These are phyloP conservation scores for Tauraco erythrolophus DNA, from an alignment of 2,113 vertebrate genomes.

Conservation along the genomic window DNA sequence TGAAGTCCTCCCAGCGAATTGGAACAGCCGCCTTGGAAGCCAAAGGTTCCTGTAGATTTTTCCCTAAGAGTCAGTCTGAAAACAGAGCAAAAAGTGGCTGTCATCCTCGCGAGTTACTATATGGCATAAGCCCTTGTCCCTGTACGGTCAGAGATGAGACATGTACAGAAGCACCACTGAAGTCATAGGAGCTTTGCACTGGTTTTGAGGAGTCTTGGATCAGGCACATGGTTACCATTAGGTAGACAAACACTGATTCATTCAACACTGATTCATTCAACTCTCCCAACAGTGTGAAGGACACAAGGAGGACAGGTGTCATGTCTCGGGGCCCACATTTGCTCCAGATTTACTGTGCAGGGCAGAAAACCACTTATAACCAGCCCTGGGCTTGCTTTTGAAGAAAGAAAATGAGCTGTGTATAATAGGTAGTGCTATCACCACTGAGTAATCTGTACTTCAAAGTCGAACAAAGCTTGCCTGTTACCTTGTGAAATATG, in stretches of 20 bases:
- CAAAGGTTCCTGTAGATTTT: background rate
- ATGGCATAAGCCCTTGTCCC: background rate
- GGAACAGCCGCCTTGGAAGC: background rate
- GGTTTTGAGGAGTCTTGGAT: background rate
- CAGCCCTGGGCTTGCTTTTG: background rate
- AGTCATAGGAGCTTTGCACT: background rate
- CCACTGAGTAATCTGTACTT: background rate
- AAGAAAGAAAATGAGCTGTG: background rate
- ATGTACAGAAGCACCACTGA: background rate
- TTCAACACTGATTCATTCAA: background rate
- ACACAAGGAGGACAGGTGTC: too few species aligned
- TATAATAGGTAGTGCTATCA: background rate
- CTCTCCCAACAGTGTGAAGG: background rate
- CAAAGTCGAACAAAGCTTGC: constrained; percentile 34
- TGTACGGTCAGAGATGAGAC: background rate
- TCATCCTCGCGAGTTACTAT: background rate
- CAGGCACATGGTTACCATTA: background rate
- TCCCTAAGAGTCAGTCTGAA: background rate
- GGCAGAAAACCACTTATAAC: background rate
- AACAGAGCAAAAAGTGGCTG: background rate
- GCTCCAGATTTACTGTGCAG: background rate
- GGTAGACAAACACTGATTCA: background rate
- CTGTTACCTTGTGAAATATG: background rate
- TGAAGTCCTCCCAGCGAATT: background rate
- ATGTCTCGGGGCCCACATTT: background rate